phyloP scores from a whole-genome alignment of 30 jellyfish, hydroid and myxozoan species.

The Pelagia noctiluca region DNA sequence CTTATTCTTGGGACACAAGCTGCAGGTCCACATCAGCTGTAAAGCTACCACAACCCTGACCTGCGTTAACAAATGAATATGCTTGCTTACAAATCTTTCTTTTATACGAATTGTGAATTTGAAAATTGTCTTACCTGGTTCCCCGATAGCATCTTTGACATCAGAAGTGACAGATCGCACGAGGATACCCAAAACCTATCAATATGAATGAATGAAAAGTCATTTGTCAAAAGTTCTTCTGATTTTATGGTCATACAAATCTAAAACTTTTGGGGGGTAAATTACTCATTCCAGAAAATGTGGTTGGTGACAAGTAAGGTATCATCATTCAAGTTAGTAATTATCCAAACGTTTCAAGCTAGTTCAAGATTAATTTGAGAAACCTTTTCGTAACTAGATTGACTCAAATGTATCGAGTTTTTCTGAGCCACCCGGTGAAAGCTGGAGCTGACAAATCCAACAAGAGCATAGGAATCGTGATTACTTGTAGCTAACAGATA shows the following conservation, averaged over 20 bases:
- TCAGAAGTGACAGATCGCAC: slow-evolving; percentile 70
- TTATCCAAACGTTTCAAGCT: background rate
- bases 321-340: background rate
- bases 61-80: no score
- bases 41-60: no score
- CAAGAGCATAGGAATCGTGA: background rate
- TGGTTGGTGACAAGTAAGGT: no score
- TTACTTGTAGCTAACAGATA: no score
- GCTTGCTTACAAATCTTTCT: no score
- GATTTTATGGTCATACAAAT: background rate
- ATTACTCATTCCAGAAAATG: background rate
- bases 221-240: background rate
- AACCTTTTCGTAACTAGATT: background rate
- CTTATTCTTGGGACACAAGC: background rate
- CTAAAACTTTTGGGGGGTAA: no score
- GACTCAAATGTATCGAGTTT: background rate
- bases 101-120: background rate
- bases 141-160: slow-evolving; percentile 58
- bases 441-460: no score
- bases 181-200: slow-evolving; percentile 77
- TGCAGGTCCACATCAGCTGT: background rate
- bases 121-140: slow-evolving; percentile 39
- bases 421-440: no score
- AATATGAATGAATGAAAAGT: background rate
- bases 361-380: background rate